These are phyloP conservation scores for Capromys pilorides DNA, from an alignment of 2,797 vertebrate genomes.

Conservation along the genomic window DNA sequence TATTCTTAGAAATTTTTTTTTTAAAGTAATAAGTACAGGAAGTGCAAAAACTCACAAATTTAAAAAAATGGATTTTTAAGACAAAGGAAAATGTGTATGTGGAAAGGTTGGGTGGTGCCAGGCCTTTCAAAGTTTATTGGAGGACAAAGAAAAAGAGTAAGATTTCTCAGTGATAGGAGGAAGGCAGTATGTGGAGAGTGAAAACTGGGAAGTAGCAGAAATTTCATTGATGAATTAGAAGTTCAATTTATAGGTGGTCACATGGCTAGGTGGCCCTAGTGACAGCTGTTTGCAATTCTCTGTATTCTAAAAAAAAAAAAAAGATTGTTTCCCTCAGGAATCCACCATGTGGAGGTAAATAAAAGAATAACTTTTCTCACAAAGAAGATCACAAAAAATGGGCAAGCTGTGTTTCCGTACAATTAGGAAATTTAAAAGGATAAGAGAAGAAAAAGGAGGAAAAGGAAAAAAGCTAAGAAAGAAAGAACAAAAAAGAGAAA, in stretches of 20 bases:
- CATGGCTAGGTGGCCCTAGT: not conserved
- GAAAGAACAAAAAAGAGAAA: not conserved
- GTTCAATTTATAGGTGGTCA: not conserved
- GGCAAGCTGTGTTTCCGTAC: not conserved
- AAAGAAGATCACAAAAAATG: not conserved
- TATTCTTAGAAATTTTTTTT: not conserved
- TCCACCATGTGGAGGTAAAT: not conserved
- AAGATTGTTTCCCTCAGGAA: not conserved
- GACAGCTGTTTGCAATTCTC: conserved; percentile 17
- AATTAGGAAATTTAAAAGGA: not conserved
- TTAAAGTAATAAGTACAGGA: not conserved
- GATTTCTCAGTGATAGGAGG: not conserved
- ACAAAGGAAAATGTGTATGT: not conserved
- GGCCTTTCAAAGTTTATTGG: not conserved
- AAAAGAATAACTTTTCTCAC: not conserved
- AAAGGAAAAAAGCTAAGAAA: too few species aligned
- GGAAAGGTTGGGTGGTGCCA: not conserved
- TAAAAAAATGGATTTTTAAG: conserved; percentile 45
- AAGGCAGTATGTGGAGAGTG: not conserved
- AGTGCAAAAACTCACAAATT: not conserved
- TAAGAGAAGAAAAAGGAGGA: not conserved
- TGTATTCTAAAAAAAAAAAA: not conserved
- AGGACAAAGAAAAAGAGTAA: not conserved
- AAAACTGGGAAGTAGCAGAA: conserved; percentile 36
- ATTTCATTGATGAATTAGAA: conserved; percentile 23